Base-by-base conservation (phyloP, 1,140 invertebrate species). In the Drosophila takahashii region DNA sequence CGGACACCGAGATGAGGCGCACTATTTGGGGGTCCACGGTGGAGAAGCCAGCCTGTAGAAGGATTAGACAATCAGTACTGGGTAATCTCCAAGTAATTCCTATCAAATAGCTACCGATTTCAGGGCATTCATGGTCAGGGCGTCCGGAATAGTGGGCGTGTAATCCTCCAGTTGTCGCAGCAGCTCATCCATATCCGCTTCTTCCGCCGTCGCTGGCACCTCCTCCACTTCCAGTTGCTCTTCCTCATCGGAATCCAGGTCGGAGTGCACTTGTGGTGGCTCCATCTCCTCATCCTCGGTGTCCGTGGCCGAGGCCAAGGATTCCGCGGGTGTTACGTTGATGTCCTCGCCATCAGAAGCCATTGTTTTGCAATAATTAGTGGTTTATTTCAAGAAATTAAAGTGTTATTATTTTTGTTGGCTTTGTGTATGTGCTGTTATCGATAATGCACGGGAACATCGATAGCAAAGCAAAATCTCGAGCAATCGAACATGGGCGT, bases 1-100 rank as follows among this genome's bases (percentile, higher is more conserved):
- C 96, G 4, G 98, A 97, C 41, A 99, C 92, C 0, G 98, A 98
- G 56, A 99, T 96, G 10, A 99, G 93, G 15, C 98, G 94, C 8
- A 94, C 92, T 83, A 98, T 95, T 87, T 98, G 94, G 4, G 97
- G 96, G 93, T 99, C 98, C 54, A 96, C 95, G 2, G 97, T 95
- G 77, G 98, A 96, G 92, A 99, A 98, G 5, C 98, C 98, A 85
- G 97, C 95, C 86, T 87, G n/a, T 0, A 29, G 27, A 13, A 6
- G 6, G 37, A 0, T 18, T 7, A 10, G 4, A 29, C 2, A 7
- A 10, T 22, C 3, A 27, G 15, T 8, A 29, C 15, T 34, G 37
- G 6, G 5, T n/a, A 34, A 10, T 9, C 11, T 0, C 16, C 6
- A 9, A 7, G 1, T 9, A 15, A 11, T 11, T 6, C 0, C 13